Evolutionary conservation across 2,888 invertebrate species (phyloP).

Genomic region (Sinohyriopsis cumingii): DNA sequence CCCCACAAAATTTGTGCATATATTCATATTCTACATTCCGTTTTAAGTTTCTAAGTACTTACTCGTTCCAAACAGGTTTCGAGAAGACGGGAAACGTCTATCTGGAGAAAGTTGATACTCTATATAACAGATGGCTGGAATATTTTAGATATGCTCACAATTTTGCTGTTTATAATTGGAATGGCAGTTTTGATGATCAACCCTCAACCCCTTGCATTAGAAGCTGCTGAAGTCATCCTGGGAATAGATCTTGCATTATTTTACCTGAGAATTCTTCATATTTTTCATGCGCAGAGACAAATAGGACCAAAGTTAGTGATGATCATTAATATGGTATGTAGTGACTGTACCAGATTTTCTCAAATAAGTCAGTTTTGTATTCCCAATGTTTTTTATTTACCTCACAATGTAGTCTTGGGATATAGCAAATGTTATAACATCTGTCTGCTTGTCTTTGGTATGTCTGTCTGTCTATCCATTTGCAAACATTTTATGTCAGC

Average conservation of each 20-base stretch:
- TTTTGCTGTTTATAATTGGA: slow-evolving; percentile 5
- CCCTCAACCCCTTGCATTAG: not conserved
- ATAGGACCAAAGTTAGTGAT: slow-evolving; percentile 8
- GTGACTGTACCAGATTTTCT: too few species aligned
- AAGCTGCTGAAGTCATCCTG: slow-evolving; percentile 3
- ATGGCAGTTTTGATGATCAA: not conserved
- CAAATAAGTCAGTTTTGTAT: too few species aligned
- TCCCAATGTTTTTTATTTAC: too few species aligned
- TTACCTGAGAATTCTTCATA: slow-evolving; percentile 7
- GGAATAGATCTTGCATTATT: slow-evolving; percentile 5
- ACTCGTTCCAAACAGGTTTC: too few species aligned
- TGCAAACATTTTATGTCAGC: too few species aligned
- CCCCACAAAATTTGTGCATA: too few species aligned
- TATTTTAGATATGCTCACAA: slow-evolving; percentile 4
- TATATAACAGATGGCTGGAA: slow-evolving; percentile 9
- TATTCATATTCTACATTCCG: too few species aligned
- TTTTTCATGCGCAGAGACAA: slow-evolving; percentile 5
- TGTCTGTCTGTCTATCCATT: too few species aligned
- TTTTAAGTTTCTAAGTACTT: too few species aligned
- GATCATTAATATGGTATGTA: slow-evolving; percentile 8
- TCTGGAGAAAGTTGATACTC: not conserved
- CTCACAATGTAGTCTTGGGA: too few species aligned
- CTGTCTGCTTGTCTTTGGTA: too few species aligned
- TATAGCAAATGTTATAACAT: too few species aligned
- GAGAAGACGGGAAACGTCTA: not conserved